These are phyloP conservation scores for Corydoras sp. DNA, from an alignment of 2,113 vertebrate species.

Conservation along the genomic window DNA sequence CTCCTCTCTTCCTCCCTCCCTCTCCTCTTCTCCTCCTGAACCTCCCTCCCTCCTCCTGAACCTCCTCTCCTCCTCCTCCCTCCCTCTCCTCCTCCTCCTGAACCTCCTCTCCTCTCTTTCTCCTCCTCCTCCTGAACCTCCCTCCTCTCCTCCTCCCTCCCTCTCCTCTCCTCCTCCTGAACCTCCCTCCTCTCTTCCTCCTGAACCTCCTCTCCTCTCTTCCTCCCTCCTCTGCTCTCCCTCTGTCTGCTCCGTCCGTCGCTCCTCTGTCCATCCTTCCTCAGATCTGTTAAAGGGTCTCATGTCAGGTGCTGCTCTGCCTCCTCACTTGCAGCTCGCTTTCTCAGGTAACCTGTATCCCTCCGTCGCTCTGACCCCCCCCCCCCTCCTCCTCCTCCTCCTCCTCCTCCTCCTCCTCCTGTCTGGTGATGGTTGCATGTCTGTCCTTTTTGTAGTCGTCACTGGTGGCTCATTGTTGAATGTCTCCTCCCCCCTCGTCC, in stretches of 20 bases:
- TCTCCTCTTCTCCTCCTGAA: no score
- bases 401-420: background rate
- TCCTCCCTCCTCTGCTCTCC: background rate
- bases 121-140: no score
- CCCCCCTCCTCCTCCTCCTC: background rate
- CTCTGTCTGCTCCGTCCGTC: constrained; percentile 5
- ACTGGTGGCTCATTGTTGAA: background rate
- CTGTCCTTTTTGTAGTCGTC: constrained; percentile 18
- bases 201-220: background rate
- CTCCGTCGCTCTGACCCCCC: constrained; percentile 31
- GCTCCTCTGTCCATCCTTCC: constrained; percentile 54
- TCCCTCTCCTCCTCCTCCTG: no score
- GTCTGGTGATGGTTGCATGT: constrained; percentile 31
- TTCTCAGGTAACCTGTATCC: constrained; percentile 83
- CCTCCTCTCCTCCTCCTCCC: no score
- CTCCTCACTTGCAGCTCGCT: constrained; percentile 92
- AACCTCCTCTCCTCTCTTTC: no score
- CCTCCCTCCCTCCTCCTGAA: no score
- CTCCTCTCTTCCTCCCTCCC: no score
- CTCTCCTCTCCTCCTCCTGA: no score
- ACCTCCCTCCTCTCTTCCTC: no score
- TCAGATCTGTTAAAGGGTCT: constrained; percentile 98
- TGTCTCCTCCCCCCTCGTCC: constrained; percentile 7
- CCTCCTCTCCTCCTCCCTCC: no score
- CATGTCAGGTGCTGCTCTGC: constrained; percentile 90